Evolutionary conservation across 2,113 vertebrate genomes (phyloP), one percentile per base, ranked within the genome.

Genomic region (Azemiops feae): DNA sequence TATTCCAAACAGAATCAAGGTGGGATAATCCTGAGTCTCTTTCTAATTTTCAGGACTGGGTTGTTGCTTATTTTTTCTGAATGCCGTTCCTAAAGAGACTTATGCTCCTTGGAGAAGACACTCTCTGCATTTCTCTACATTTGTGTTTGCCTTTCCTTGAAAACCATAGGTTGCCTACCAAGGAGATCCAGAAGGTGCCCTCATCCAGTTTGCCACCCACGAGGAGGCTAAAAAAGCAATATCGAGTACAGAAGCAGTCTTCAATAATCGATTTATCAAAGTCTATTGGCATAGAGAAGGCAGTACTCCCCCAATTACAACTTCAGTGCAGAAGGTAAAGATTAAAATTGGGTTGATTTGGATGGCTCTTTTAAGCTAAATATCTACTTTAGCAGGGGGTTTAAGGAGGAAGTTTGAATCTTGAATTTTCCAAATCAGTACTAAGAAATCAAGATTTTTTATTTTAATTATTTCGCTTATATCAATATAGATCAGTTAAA

Each of bases 191-290:
- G 99, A 99, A 96, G 98, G 98, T 94, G 99, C 99, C 27, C 98
- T 99, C 94, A 99, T 99, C 95, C 99, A 99, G 96, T 99, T 99
- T 97, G 98, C 98, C 53, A 98, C 98, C 39, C 98, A 99, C 0
- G 98, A 98, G 89, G 98, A 99, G 96, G 99, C 99, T 92, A 99
- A 98, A 96, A 98, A 98, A 93, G 99, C 99, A 89, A 99, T 99
- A 92, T 98, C 99, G 92, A 99, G 99, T 97, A 98, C 98, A 60
- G 99, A 99, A 97, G 99, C 99, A 22, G 98, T 99, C 39, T 98
- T 99, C 94, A 99, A 99, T 95, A 99, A 99, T 97, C 98, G 99
- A 34, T 99, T 99, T 96, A 99, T 99, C 96, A 98, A 98, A 95
- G 98, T 99, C 88, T 98, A 99, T 96, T 99, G 99, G 99, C 99